Evolutionary conservation across 2,797 vertebrate species (phyloP).

Genomic region (Salarias fasciatus): DNA sequence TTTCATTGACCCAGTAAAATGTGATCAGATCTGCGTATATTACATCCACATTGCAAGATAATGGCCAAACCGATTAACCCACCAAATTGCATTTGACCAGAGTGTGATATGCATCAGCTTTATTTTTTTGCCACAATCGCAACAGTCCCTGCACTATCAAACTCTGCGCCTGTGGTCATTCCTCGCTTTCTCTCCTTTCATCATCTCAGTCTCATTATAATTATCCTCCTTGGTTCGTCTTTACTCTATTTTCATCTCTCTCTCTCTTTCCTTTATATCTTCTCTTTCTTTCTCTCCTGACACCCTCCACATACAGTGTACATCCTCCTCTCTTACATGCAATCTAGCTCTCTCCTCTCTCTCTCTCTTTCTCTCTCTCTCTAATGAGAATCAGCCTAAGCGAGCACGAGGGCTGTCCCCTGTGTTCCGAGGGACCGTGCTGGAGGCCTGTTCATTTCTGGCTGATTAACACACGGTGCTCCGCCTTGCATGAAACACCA

Average conservation of each 20-base stretch:
- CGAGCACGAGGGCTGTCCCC: slow-evolving; percentile 14
- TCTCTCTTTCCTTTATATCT: slow-evolving; percentile 15
- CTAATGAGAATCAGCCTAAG: slow-evolving; percentile 36
- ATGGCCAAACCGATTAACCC: slow-evolving; percentile 44
- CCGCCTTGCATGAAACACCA: slow-evolving; percentile 4
- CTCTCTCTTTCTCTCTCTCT: slow-evolving; percentile 4
- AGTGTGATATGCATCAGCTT: slow-evolving; percentile 41
- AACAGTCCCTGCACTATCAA: slow-evolving; percentile 31
- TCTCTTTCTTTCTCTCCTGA: neutral
- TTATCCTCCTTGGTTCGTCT: slow-evolving; percentile 32
- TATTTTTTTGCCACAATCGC: slow-evolving; percentile 27
- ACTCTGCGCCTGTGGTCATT: slow-evolving; percentile 55
- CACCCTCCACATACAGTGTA: neutral
- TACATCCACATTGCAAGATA: slow-evolving; percentile 47
- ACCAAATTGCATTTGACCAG: slow-evolving; percentile 39
- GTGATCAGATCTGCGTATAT: slow-evolving; percentile 45
- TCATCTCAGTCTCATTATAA: slow-evolving; percentile 53
- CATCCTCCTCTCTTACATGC: neutral
- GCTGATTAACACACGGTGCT: slow-evolving; percentile 41
- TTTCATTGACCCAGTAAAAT: slow-evolving; percentile 29
- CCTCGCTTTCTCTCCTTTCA: slow-evolving; percentile 37
- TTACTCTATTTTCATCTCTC: slow-evolving; percentile 30
- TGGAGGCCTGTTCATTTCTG: slow-evolving; percentile 25
- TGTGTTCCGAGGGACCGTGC: slow-evolving; percentile 18
- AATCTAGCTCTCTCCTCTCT: neutral